Conservation (phyloP, 53 echinoderm and acorn worm species). For the Apostichopus leukothele region DNA sequence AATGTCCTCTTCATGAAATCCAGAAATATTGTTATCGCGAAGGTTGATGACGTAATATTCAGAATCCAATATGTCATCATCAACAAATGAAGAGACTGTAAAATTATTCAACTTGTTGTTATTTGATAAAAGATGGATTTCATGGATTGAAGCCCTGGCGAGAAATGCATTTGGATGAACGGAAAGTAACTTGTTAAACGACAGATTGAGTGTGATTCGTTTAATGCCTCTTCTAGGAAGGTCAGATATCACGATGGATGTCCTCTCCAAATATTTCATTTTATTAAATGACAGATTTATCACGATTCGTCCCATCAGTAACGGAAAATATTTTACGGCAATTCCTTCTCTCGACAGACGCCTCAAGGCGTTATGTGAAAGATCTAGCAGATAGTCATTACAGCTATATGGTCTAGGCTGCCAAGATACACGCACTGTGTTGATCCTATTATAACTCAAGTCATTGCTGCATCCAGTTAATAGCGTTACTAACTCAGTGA, state of each 20-base stretch:
- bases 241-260: no score
- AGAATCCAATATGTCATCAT: background rate
- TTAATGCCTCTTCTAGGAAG: no score
- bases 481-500: no score
- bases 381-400: background rate
- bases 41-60: background rate
- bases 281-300: no score
- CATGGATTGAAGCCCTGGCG: background rate
- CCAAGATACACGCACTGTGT: no score
- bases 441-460: no score
- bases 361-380: background rate
- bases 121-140: background rate
- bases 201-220: background rate
- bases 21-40: background rate
- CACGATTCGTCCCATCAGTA: no score
- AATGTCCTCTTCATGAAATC: background rate
- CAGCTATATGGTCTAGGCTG: no score
- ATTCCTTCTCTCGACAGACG: background rate
- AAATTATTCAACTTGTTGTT: background rate
- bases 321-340: no score
- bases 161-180: background rate
- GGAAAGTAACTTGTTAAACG: background rate
- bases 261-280: no score
- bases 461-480: no score
- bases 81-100: background rate